Evolutionary conservation across 1,140 invertebrate species (phyloP).

Genomic region (Drosophila bipectinata): DNA sequence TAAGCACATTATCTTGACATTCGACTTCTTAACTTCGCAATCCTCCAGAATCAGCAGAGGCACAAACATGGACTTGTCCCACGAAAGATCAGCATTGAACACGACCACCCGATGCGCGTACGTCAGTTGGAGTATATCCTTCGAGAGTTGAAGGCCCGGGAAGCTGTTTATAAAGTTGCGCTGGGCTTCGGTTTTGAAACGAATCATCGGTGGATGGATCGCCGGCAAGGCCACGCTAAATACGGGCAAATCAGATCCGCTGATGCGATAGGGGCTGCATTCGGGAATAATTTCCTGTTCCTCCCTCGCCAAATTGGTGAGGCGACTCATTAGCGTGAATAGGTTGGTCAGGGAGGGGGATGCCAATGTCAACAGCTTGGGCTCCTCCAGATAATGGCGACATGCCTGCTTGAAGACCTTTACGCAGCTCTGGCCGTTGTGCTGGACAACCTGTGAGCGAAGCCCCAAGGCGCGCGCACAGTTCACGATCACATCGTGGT

Average conservation of each 20-base stretch:
- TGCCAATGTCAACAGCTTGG: constrained; percentile 35
- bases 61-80: constrained; percentile 60
- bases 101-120: constrained; percentile 46
- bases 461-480: constrained; percentile 39
- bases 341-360: constrained; percentile 35
- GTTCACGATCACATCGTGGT: constrained; percentile 28
- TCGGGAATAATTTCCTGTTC: constrained; percentile 11
- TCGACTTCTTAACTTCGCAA: constrained; percentile 30
- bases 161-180: constrained; percentile 18
- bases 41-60: constrained; percentile 60
- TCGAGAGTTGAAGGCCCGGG: not conserved
- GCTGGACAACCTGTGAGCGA: constrained; percentile 26
- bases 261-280: not conserved
- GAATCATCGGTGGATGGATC: constrained; percentile 9
- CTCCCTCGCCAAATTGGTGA: constrained; percentile 17
- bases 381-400: constrained; percentile 58
- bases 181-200: constrained; percentile 27
- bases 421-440: constrained; percentile 41
- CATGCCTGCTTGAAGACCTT: constrained; percentile 64
- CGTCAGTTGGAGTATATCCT: constrained; percentile 34
- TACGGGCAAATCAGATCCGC: constrained; percentile 18
- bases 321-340: constrained; percentile 30
- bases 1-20: constrained; percentile 59
- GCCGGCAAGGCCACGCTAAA: constrained; percentile 17
- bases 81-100: constrained; percentile 48